Percentiles rank a stretch among this genome's conserved stretches.
Evolutionary conservation across 2,888 invertebrate species (phyloP).

Genomic region (Eucera pruinosa): DNA sequence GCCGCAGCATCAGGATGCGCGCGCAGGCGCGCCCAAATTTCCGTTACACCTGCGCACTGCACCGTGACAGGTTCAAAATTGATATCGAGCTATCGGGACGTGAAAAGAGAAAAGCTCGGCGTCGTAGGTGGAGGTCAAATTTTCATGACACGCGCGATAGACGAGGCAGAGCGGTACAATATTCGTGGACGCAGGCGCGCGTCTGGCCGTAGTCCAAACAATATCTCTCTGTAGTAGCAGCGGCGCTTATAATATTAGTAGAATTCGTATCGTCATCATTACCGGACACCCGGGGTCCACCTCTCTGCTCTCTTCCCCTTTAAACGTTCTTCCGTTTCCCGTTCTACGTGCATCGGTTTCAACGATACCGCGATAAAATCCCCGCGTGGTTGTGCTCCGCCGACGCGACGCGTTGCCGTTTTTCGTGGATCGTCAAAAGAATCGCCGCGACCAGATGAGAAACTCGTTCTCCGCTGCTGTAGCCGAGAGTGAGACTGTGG

Average conservation of each 20-base stretch:
- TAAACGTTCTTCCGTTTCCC: too few species aligned
- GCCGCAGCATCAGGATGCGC: neutral
- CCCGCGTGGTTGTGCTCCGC: too few species aligned
- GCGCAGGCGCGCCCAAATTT: too few species aligned
- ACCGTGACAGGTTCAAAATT: slow-evolving; percentile 49
- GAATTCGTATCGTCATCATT: slow-evolving; percentile 74
- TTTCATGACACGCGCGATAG: slow-evolving; percentile 58
- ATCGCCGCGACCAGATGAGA: neutral
- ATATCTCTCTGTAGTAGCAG: slow-evolving; percentile 77
- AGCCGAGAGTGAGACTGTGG: slow-evolving; percentile 36
- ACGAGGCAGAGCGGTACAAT: slow-evolving; percentile 59
- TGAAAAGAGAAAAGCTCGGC: slow-evolving; percentile 36
- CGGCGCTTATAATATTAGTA: slow-evolving; percentile 74
- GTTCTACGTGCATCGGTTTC: too few species aligned
- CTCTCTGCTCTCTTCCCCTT: too few species aligned
- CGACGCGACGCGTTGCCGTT: too few species aligned
- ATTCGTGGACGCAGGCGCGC: slow-evolving; percentile 79
- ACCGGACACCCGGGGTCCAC: slow-evolving; percentile 51
- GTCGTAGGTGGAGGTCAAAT: slow-evolving; percentile 42
- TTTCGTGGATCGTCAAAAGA: neutral
- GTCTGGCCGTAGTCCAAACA: slow-evolving; percentile 82
- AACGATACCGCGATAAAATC: too few species aligned
- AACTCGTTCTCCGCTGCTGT: slow-evolving; percentile 5
- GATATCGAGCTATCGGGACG: slow-evolving; percentile 52
- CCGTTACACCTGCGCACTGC: too few species aligned